Conservation (phyloP, 2,113 vertebrate genomes). For the Labeo catla region DNA sequence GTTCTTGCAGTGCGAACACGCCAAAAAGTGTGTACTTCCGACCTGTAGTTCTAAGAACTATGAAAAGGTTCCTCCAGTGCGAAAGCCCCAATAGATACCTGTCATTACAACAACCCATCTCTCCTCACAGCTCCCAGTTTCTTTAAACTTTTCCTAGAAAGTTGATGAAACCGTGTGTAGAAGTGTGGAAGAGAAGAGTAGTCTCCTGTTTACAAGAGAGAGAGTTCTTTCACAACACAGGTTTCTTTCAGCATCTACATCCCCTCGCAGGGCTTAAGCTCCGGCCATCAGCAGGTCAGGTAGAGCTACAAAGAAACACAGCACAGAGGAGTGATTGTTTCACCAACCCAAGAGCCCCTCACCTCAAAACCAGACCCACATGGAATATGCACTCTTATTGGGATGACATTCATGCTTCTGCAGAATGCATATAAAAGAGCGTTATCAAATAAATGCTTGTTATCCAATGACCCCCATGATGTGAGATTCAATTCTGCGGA, state of each 20-base stretch:
- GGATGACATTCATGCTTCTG: background rate
- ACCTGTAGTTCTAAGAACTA: too few species aligned
- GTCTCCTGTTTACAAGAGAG: background rate
- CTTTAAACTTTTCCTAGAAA: background rate
- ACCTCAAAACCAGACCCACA: background rate
- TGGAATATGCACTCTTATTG: background rate
- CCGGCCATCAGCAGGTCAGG: conserved; percentile 21
- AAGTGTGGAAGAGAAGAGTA: conserved; percentile 5
- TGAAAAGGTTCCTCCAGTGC: too few species aligned
- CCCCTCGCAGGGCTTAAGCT: background rate
- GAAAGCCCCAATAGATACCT: too few species aligned
- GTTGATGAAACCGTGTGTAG: background rate
- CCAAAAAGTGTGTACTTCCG: too few species aligned
- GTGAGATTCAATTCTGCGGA: background rate
- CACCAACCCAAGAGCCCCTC: background rate
- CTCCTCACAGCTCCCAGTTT: background rate
- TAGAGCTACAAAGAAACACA: background rate
- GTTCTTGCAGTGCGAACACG: too few species aligned
- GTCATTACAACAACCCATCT: background rate
- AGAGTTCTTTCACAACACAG: conserved; percentile 23
- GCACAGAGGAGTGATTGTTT: conserved; percentile 27
- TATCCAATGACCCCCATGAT: background rate
- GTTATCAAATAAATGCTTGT: background rate
- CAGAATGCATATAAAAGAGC: background rate
- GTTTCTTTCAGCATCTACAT: conserved; percentile 20